These are phyloP conservation scores for Eucera pruinosa DNA, from an alignment of 2,888 invertebrate species.

Conservation along the genomic window DNA sequence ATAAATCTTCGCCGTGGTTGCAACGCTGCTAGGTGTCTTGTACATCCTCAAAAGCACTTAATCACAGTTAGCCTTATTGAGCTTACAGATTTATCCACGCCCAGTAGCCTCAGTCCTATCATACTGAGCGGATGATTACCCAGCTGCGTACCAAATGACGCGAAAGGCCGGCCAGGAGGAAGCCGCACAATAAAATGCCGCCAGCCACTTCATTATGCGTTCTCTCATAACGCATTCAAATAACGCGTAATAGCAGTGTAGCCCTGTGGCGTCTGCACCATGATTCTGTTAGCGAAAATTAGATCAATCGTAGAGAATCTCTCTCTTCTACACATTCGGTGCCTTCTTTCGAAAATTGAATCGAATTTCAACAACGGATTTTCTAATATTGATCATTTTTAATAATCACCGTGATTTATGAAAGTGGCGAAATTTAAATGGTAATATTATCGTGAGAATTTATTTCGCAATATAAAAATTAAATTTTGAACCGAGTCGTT, in stretches of 20 bases:
- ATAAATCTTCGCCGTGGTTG: slow-evolving; percentile 66
- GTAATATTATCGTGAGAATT: no score
- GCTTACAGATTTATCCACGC: slow-evolving; percentile 81
- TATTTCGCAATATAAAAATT: no score
- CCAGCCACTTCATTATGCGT: slow-evolving; percentile 78
- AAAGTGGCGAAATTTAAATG: no score
- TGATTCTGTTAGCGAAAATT: slow-evolving; percentile 39
- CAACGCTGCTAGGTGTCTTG: slow-evolving; percentile 65
- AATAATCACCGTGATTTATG: no score
- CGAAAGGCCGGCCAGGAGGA: slow-evolving; percentile 61
- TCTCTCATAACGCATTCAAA: slow-evolving; percentile 74
- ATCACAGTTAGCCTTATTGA: slow-evolving; percentile 76
- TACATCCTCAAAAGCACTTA: slow-evolving; percentile 73
- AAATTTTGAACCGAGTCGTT: no score
- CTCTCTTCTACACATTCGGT: no score
- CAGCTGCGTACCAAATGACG: slow-evolving; percentile 75
- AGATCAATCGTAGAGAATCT: slow-evolving; percentile 1
- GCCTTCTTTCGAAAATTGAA: no score
- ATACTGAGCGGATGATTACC: slow-evolving; percentile 80
- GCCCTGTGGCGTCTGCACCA: slow-evolving; percentile 10
- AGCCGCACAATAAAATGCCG: slow-evolving; percentile 75
- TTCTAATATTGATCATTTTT: no score
- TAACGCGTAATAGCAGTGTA: slow-evolving; percentile 74
- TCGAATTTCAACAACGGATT: no score
- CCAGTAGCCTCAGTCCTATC: slow-evolving; percentile 82